Conservation (phyloP, 2,113 vertebrate genomes). For the Corythaeola cristata region DNA sequence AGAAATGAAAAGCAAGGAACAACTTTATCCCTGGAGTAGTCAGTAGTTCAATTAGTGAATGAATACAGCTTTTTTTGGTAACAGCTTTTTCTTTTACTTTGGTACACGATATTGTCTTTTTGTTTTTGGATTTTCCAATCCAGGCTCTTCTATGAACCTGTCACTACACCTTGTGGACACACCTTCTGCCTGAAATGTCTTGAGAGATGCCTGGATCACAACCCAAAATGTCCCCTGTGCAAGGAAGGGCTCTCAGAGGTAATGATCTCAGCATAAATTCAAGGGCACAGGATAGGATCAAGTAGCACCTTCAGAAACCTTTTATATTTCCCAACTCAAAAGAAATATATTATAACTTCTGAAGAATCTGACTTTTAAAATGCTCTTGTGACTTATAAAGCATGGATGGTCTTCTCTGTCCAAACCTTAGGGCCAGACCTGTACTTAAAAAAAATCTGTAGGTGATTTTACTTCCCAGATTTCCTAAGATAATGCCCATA, state of each 20-base stretch:
- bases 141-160: slow-evolving; percentile 92
- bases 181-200: slow-evolving; percentile 94
- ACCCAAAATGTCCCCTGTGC: slow-evolving; percentile 90
- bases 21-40: neutral
- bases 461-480: neutral
- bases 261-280: neutral
- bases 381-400: neutral
- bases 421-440: neutral
- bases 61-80: neutral
- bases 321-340: neutral
- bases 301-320: neutral
- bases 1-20: neutral
- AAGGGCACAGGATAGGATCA: neutral
- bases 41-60: neutral
- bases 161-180: slow-evolving; percentile 91
- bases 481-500: neutral
- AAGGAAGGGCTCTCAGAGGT: slow-evolving; percentile 91
- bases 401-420: neutral
- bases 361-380: neutral
- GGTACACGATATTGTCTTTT: slow-evolving; percentile 54
- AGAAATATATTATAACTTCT: neutral
- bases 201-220: slow-evolving; percentile 92
- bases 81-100: neutral
- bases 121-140: slow-evolving; percentile 51
- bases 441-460: neutral